A percentile compares a stretch with the other conserved stretches of the same genome.
Evolutionary conservation across 53 echinoderm and acorn worm genomes (phyloP).

Genomic region (Echinometra lucunter): DNA sequence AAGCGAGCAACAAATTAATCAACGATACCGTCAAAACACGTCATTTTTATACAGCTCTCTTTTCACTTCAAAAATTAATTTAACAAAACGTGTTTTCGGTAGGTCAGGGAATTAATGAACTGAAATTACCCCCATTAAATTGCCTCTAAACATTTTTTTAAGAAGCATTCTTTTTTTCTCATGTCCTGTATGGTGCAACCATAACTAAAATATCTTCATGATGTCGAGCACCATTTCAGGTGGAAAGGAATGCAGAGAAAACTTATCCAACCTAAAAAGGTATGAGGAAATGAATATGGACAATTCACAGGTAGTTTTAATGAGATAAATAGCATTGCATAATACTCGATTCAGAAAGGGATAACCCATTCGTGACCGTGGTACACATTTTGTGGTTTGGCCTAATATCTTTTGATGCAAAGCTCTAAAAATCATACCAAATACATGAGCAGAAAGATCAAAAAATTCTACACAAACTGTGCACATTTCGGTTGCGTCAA

Average conservation of each 20-base stretch:
- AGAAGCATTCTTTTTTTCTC: too few relatives aligned
- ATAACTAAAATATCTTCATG: too few relatives aligned
- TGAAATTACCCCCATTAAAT: neutral
- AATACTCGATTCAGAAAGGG: neutral
- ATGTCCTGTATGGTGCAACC: too few relatives aligned
- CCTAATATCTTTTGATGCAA: too few relatives aligned
- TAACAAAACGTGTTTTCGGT: too few relatives aligned
- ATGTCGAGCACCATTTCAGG: too few relatives aligned
- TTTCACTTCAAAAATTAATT: neutral
- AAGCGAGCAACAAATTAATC: neutral
- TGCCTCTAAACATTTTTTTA: neutral
- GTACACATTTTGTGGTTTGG: too few relatives aligned
- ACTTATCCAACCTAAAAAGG: neutral
- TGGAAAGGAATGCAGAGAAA: neutral
- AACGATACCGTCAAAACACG: too few relatives aligned
- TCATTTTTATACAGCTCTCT: neutral
- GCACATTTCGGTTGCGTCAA: too few relatives aligned
- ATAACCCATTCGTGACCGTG: neutral
- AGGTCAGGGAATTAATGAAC: neutral
- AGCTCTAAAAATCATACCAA: too few relatives aligned
- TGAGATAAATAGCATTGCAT: neutral
- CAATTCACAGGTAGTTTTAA: slow-evolving; percentile 23
- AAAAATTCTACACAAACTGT: too few relatives aligned
- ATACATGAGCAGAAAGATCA: too few relatives aligned
- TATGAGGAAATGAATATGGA: slow-evolving; percentile 1